phyloP scores from a whole-genome alignment of 2,888 invertebrate genomes.

The Erebia epiphron region DNA sequence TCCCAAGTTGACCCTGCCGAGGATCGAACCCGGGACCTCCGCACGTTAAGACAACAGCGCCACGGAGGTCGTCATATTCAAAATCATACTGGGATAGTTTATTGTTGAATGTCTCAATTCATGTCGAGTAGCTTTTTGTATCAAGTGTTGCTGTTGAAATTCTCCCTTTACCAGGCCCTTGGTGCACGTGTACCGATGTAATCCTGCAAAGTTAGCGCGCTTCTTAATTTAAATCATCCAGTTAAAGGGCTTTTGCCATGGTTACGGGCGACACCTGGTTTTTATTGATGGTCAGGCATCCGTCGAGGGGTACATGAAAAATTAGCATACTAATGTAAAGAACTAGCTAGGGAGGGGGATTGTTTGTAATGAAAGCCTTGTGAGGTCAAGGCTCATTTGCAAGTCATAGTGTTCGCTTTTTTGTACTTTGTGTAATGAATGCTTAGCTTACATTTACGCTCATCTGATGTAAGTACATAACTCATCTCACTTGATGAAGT shows the following conservation, averaged over 20 bases:
- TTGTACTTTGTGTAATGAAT: neutral
- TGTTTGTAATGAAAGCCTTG: slow-evolving; percentile 25
- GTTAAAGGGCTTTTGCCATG: slow-evolving; percentile 54
- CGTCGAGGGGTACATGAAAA: slow-evolving; percentile 49
- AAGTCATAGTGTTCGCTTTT: slow-evolving; percentile 7
- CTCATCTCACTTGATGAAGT: neutral
- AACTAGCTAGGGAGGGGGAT: slow-evolving; percentile 21
- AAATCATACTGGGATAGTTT: neutral
- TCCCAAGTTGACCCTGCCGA: no score
- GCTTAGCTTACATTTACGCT: neutral
- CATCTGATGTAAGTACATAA: neutral
- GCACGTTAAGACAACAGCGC: no score
- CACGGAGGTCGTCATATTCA: no score
- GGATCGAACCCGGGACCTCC: no score
- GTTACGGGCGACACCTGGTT: slow-evolving; percentile 66
- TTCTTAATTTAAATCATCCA: slow-evolving; percentile 25
- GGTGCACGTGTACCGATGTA: slow-evolving; percentile 7
- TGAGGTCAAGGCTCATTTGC: slow-evolving; percentile 31
- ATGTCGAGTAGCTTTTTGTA: neutral
- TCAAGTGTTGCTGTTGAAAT: neutral
- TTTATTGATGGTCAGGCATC: slow-evolving; percentile 44
- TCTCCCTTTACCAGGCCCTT: neutral
- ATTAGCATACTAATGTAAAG: slow-evolving; percentile 70
- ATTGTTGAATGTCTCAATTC: neutral
- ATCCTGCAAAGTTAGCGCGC: slow-evolving; percentile 13